Base-by-base conservation (phyloP, 2,888 invertebrate species). In the Ormyrus thymus region DNA sequence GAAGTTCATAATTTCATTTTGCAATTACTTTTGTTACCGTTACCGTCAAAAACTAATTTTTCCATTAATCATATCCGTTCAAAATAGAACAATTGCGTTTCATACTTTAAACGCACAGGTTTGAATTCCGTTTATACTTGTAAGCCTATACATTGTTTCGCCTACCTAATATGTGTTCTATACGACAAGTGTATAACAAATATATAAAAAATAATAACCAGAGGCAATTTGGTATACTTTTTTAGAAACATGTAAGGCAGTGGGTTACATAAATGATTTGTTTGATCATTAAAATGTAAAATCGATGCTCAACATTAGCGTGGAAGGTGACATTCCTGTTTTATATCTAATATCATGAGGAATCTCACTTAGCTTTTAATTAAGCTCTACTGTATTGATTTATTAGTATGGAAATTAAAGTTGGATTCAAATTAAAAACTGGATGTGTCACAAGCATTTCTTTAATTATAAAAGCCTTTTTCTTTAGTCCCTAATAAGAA, bases 401-500 rank as follows among this genome's bases (percentile, higher is more conserved):
- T 76, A 69, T 66, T 65, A 80, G 43, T 73, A 76, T 76, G 59
- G 70, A 78, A 69, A 80, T 81, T 78, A 79, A 81, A 81, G 62
- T 66, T 79, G 78, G 65, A 48, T 68, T 74, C 7, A n/a, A 76
- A 69, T 55, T 59, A 71, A 81, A 29, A 29, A 13, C 15, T 61
- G 13, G 53, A 46, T 11, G 46, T 46, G 29, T 55, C 58, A 4
- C 29, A 29, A 29, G 4, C 72, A 43, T 65, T 51, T 65, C 45
- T 64, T 59, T 56, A 46, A n/a, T 5, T 50, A n/a, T n/a, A 51
- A 55, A 55, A 50, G 10, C 50, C n/a, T 29, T 53, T 68, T 7
- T 45, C 43, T 45, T 51, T 43, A 29, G n/a, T 50, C n/a, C 55
- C 11, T 55, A 6, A n/a, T 7, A 58, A 58, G 29, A 58, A 7